Conservation (phyloP, 2,113 vertebrate genomes). For the Drymodes brunneopygia region DNA sequence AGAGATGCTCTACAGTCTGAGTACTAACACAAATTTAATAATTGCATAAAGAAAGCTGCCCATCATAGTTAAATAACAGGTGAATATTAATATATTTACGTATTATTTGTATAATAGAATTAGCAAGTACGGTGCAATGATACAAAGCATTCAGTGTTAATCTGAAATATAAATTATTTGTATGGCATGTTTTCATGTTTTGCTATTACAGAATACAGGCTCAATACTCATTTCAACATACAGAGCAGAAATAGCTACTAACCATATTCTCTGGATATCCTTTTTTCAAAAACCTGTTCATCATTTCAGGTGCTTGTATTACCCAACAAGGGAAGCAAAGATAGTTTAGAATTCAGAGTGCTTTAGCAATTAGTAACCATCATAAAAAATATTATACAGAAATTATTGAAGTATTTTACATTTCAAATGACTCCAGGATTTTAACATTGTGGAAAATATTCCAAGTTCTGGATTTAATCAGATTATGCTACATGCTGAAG, state of each 20-base stretch:
- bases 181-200: background rate
- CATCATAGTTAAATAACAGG: background rate
- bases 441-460: background rate
- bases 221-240: background rate
- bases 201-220: fast-evolving
- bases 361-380: background rate
- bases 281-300: background rate
- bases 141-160: background rate
- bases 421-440: background rate
- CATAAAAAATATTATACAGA: background rate
- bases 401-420: background rate
- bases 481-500: background rate
- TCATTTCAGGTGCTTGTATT: background rate
- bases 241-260: background rate
- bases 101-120: background rate
- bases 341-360: background rate
- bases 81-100: background rate
- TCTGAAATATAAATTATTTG: background rate
- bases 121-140: background rate
- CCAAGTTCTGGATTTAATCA: background rate
- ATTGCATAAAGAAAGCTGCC: background rate
- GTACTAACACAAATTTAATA: background rate
- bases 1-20: background rate
- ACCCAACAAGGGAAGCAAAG: background rate
- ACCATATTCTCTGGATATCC: background rate